A percentile compares a stretch with the other conserved stretches of the same genome.
phyloP scores from a whole-genome alignment of 2,113 vertebrate genomes.

The Sula dactylatra region DNA sequence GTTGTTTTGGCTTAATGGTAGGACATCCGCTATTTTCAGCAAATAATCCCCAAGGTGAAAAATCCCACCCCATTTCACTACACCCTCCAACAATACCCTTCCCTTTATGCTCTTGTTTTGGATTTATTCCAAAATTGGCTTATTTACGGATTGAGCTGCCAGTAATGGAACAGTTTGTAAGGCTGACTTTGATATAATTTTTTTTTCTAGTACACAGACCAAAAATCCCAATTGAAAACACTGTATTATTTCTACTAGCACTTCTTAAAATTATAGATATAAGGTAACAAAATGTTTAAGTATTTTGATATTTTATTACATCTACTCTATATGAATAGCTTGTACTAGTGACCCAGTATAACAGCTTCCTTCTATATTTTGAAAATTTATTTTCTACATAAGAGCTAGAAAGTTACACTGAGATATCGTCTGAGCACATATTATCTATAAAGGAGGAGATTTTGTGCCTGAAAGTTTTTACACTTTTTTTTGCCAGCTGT shows the following conservation, averaged over 20 bases:
- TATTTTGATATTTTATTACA: background rate
- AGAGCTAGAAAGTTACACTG: background rate
- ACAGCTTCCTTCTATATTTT: background rate
- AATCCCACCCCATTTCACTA: slow-evolving; percentile 53
- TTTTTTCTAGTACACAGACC: background rate
- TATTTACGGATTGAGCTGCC: slow-evolving; percentile 69
- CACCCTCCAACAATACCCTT: slow-evolving; percentile 72
- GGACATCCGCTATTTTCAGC: slow-evolving; percentile 75
- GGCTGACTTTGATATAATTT: slow-evolving; percentile 16
- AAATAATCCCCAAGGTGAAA: slow-evolving; percentile 76
- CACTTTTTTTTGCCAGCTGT: background rate
- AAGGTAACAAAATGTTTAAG: background rate
- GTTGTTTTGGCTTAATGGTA: slow-evolving; percentile 69
- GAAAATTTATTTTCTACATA: background rate
- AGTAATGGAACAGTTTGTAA: slow-evolving; percentile 45
- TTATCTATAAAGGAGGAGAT: background rate
- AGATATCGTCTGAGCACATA: background rate
- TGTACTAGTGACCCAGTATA: background rate
- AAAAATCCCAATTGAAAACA: slow-evolving; percentile 19
- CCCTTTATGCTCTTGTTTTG: slow-evolving; percentile 63
- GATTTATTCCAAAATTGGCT: slow-evolving; percentile 69
- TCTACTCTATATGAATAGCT: background rate
- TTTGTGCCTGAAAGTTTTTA: background rate
- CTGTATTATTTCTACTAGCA: background rate
- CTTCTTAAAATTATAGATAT: background rate